Evolutionary conservation across 2,113 vertebrate genomes (phyloP).

Genomic region (Mionectes macconnelli): DNA sequence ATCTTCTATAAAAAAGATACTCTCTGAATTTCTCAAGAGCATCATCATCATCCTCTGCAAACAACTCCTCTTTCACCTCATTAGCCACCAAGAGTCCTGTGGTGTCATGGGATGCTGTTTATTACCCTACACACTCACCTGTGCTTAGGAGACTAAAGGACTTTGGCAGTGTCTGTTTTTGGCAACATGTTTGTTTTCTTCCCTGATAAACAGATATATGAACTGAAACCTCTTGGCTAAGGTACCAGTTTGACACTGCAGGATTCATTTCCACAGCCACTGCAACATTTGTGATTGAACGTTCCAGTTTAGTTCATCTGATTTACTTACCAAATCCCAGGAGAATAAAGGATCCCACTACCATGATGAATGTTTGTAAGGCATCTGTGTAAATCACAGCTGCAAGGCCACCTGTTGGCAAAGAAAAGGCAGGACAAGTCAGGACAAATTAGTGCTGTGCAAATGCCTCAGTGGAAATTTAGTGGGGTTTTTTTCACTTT

Average conservation of each 20-base stretch:
- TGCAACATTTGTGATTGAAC: background rate
- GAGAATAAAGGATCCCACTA: constrained; percentile 90
- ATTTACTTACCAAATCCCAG: constrained; percentile 88
- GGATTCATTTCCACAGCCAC: background rate
- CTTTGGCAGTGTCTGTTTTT: background rate
- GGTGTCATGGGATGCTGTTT: background rate
- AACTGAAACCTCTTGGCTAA: background rate
- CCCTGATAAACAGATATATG: background rate
- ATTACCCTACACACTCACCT: background rate
- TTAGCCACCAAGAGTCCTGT: background rate
- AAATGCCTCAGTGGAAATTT: background rate
- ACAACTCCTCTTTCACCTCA: background rate
- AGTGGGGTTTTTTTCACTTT: background rate
- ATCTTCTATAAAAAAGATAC: background rate
- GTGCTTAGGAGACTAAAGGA: background rate
- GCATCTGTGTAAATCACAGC: constrained; percentile 99
- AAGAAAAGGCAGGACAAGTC: background rate
- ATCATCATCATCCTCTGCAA: background rate
- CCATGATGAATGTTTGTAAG: constrained; percentile 91
- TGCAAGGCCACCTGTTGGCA: constrained; percentile 84
- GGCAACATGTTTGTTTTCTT: background rate
- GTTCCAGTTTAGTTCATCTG: background rate
- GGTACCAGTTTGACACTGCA: background rate
- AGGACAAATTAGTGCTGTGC: background rate
- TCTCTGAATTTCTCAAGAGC: background rate